phyloP scores from a whole-genome alignment of 2,888 invertebrate species.

The Arenicola marina region DNA sequence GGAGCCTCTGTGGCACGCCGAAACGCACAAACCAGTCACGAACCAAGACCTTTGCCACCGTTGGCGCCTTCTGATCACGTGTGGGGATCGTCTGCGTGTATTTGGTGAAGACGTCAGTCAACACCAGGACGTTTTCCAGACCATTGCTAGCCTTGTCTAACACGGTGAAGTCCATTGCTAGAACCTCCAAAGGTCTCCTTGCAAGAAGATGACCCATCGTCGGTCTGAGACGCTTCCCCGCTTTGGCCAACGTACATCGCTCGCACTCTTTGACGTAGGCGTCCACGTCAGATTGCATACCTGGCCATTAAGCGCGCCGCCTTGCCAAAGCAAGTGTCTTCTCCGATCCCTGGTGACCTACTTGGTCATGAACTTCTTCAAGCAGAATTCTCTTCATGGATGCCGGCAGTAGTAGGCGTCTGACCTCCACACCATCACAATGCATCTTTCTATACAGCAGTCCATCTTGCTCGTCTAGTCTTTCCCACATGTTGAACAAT shows the following conservation, averaged over 20 bases:
- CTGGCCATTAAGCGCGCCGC: constrained; percentile 33
- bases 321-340: constrained; percentile 22
- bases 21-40: constrained; percentile 18
- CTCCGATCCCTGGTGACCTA: constrained; percentile 31
- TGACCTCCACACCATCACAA: not conserved
- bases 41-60: constrained; percentile 19
- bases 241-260: constrained; percentile 26
- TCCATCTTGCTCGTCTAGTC: not conserved
- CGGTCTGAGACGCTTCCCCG: not conserved
- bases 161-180: constrained; percentile 25
- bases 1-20: constrained; percentile 18
- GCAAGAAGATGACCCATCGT: constrained; percentile 3
- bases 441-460: not conserved
- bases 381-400: not conserved
- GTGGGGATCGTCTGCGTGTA: constrained; percentile 21
- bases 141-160: constrained; percentile 21
- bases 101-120: constrained; percentile 29
- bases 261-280: constrained; percentile 26
- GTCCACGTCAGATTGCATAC: constrained; percentile 27
- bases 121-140: constrained; percentile 23
- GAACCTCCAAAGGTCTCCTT: constrained; percentile 21
- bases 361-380: constrained; percentile 18
- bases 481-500: not conserved
- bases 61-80: constrained; percentile 14
- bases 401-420: not conserved